A percentile compares a stretch with the other conserved stretches of the same genome.
Evolutionary conservation across 2,113 vertebrate species (phyloP).

Genomic region (Acrocephalus kingi): DNA sequence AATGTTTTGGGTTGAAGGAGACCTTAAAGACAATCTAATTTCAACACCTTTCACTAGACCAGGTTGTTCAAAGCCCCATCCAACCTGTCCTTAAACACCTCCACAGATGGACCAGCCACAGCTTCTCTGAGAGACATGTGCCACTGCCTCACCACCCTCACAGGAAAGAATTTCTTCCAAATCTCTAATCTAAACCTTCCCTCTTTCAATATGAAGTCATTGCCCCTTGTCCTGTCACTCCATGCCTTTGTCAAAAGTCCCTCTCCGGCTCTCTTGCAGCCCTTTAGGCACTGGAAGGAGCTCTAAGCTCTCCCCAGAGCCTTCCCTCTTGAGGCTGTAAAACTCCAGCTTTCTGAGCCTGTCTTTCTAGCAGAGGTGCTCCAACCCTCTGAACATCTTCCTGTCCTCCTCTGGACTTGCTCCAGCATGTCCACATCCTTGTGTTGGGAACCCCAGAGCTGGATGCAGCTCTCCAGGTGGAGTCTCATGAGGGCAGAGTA

Average conservation of each 20-base stretch:
- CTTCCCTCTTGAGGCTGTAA: neutral
- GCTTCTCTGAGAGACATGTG: fast-evolving
- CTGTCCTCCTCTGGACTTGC: neutral
- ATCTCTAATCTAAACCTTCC: neutral
- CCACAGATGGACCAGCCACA: neutral
- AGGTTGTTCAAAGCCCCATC: neutral
- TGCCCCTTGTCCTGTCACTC: neutral
- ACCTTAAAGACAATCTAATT: neutral
- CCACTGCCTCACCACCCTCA: neutral
- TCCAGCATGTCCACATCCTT: neutral
- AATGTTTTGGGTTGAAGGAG: neutral
- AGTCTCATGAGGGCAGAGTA: neutral
- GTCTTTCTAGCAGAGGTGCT: neutral
- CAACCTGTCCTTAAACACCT: neutral
- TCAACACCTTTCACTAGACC: neutral
- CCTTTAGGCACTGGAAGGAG: neutral
- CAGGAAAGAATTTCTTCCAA: neutral
- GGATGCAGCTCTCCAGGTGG: neutral
- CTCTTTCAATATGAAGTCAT: neutral
- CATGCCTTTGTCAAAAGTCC: neutral
- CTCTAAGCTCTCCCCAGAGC: neutral
- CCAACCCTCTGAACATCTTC: neutral
- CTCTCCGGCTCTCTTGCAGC: neutral
- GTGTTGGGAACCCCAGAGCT: neutral
- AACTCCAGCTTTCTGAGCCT: neutral